Base-by-base conservation (phyloP, 2,888 invertebrate species). In the Coremacera marginata region DNA sequence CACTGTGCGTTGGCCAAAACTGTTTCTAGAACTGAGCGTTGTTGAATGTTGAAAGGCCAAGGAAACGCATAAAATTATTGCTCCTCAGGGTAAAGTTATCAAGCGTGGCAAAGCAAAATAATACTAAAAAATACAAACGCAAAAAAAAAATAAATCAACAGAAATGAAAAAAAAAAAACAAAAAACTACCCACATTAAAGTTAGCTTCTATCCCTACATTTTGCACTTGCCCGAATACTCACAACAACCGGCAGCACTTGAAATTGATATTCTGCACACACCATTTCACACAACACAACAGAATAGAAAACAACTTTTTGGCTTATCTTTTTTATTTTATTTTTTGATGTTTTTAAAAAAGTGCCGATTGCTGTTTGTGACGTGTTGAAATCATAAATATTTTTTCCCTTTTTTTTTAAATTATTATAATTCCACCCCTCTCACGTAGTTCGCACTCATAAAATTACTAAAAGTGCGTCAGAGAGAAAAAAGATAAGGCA, bases 331-430 rank as follows among this genome's bases (percentile, higher is more conserved):
- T 44, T 44, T 44, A 44, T 44, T 44, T 14, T 44, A 44, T 44
- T 44, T 14, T 44, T 11, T 11, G 44, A 51, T 22, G 27, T 49
- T 11, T 44, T 22, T 27, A 70, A 37, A 57, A 72, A 71, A 72
- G 57, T 75, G 76, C 70, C 70, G n/a, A 60, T 76, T 70, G 68
- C 67, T 76, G 70, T 65, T 65, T 73, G 73, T 78, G 76, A 70
- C 74, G 49, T 78, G 76, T 70, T 70, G 70, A 78, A 73, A 73
- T 57, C 78, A 76, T 78, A 78, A 78, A 78, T 76, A 70, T 71
- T 31, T 11, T 44, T 44, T 44, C 3, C 44, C 44, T 44, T 44
- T 44, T 44, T 44, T 5, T 37, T 4, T 37, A n/a, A n/a, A 8
- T 44, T 44, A 44, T 44, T 44, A 14, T 44, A 11, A 11, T 44